A percentile compares a stretch with the other conserved stretches of the same genome.
phyloP scores from a whole-genome alignment of 2,797 vertebrate genomes.

The Picus viridis region DNA sequence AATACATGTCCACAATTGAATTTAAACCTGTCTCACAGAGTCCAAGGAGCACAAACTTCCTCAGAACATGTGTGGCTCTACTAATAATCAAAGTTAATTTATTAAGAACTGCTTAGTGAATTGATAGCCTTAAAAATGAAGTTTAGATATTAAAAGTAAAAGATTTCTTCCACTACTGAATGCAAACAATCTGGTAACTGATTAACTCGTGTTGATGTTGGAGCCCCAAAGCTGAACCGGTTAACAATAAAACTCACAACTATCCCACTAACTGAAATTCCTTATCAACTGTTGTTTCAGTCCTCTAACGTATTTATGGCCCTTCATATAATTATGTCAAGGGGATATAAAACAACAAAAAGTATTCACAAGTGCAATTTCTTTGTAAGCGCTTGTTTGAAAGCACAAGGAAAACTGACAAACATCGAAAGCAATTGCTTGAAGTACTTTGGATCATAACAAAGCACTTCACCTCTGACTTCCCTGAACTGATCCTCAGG shows the following conservation, averaged over 20 bases:
- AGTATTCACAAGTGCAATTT: neutral
- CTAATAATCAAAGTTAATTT: neutral
- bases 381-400: conserved; percentile 9
- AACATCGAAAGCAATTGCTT: neutral
- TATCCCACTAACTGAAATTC: conserved; percentile 46
- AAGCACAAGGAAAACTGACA: conserved; percentile 7
- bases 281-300: conserved; percentile 36
- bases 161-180: conserved; percentile 16
- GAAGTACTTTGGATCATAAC: conserved; percentile 28
- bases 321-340: conserved; percentile 26
- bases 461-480: conserved; percentile 5
- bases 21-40: neutral
- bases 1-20: neutral
- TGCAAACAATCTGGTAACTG: conserved; percentile 44
- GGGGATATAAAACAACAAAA: conserved; percentile 49
- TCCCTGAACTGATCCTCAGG: neutral
- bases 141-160: neutral
- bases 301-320: conserved; percentile 52
- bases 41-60: neutral
- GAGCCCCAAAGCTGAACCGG: neutral
- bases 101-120: neutral
- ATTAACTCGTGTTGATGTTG: conserved; percentile 54
- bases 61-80: neutral
- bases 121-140: neutral
- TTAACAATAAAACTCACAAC: neutral